These are phyloP conservation scores for Zaprionus camerounensis DNA, from an alignment of 1,140 invertebrate genomes.

Conservation along the genomic window DNA sequence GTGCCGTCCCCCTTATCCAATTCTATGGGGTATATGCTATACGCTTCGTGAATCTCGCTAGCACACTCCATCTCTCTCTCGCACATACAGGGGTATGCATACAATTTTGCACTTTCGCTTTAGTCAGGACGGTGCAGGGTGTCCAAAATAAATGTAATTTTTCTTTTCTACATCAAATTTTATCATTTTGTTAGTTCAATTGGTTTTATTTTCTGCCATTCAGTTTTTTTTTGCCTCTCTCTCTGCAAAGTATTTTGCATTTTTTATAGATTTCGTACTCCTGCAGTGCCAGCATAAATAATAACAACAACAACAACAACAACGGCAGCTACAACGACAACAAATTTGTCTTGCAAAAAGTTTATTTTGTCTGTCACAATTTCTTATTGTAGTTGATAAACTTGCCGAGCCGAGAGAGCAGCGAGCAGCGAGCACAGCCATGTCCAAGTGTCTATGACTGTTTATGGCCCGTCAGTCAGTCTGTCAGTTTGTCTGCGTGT, in stretches of 20 bases:
- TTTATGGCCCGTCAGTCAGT: conserved; percentile 64
- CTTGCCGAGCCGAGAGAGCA: conserved; percentile 38
- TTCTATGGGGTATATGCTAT: conserved; percentile 1
- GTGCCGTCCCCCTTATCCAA: background rate
- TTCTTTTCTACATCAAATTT: conserved; percentile 61
- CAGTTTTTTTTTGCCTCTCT: conserved; percentile 12
- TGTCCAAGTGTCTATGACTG: conserved; percentile 80
- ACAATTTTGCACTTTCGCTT: conserved; percentile 43
- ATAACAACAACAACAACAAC: conserved; percentile 44
- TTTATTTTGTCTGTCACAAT: conserved; percentile 68
- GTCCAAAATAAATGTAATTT: conserved; percentile 40
- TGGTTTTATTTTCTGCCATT: conserved; percentile 54
- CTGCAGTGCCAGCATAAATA: conserved; percentile 54
- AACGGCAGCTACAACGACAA: conserved; percentile 42
- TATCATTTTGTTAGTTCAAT: conserved; percentile 47
- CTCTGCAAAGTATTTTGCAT: conserved; percentile 66
- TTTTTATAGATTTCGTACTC: conserved; percentile 62
- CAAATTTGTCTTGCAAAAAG: conserved; percentile 69
- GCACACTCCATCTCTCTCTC: too few relatives aligned
- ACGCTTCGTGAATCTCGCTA: background rate
- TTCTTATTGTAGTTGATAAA: conserved; percentile 82
- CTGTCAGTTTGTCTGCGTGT: conserved; percentile 20
- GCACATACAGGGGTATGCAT: conserved; percentile 8
- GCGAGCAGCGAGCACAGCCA: conserved; percentile 32
- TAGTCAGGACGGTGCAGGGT: background rate